Evolutionary conservation across 2,113 vertebrate genomes (phyloP), one percentile per base, ranked within the genome.

Genomic region (Pomatostomus ruficeps): DNA sequence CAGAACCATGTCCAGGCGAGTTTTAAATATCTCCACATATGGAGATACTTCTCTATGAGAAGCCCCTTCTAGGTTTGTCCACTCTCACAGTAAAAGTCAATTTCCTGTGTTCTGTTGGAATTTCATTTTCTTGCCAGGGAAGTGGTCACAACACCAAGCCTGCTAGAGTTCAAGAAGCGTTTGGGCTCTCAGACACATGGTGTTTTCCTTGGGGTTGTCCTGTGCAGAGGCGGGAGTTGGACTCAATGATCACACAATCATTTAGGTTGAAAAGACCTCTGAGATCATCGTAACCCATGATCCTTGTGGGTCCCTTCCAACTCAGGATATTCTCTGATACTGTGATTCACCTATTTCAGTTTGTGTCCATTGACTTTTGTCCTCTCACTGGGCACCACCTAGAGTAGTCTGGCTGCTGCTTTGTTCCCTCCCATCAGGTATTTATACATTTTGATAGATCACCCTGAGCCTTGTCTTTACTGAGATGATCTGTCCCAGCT

Each of bases 221-320:
- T 76, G 12, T 23, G 18, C 40, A 62, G 55, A 48, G 35, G 31
- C 18, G 62, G 40, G 55, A 33, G 15, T 1, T 42, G 48, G 40
- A 55, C 35, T 68, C 14, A 3, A 2, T 1, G 3, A 11, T 61
- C 21, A 54, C 26, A 20, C 22, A 68, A 42, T 42, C 14, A 28
- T 31, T 83, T 54, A 33, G 25, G 21, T 9, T 70, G 55, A 76
- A 61, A 82, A 70, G 14, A 55, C 14, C 7, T 40, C 25, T 46
- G 4, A 61, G 45, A 6, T 46, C 16, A 46, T 54, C 0, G 0
- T 31, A 40, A 54, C 21, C n/a, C 5, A 7, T 68, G 40, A 54
- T 48, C n/a, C 29, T 42, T 46, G 46, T 46, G 10, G 35, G 14
- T 68, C 12, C 5, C 12, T 61, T 62, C 25, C 31, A 48, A 4